These are phyloP conservation scores for Egretta garzetta DNA, from an alignment of 2,113 vertebrate species.

Conservation along the genomic window DNA sequence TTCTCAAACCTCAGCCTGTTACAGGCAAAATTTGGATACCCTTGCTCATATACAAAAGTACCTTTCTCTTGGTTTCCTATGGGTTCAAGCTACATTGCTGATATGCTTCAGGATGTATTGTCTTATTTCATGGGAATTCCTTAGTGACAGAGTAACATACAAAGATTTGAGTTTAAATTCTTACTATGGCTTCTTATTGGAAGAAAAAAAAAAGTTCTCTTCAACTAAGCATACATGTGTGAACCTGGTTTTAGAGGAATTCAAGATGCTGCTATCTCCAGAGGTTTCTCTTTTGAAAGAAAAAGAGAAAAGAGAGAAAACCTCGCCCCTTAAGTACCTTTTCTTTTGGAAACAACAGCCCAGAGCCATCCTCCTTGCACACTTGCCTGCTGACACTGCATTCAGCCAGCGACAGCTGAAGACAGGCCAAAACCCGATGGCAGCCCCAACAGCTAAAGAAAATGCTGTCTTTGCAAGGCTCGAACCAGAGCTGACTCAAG, in stretches of 20 bases:
- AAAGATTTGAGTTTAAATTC: not conserved
- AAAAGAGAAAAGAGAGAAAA: not conserved
- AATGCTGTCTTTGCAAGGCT: not conserved
- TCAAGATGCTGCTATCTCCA: not conserved
- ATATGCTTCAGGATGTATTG: not conserved
- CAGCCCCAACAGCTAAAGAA: not conserved
- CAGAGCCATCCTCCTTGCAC: not conserved
- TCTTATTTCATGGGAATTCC: not conserved
- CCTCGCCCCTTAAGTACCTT: not conserved
- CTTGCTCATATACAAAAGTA: not conserved
- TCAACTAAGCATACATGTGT: not conserved
- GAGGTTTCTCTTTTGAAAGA: not conserved
- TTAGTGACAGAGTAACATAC: not conserved
- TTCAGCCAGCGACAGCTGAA: not conserved
- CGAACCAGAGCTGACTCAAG: not conserved
- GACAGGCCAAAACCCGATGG: not conserved
- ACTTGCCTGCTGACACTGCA: not conserved
- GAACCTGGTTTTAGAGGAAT: conserved; percentile 15
- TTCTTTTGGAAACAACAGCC: conserved; percentile 17
- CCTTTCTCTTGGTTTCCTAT: conserved; percentile 4
- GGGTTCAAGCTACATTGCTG: not conserved
- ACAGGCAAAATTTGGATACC: conserved; percentile 22
- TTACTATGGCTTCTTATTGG: not conserved
- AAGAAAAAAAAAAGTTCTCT: not conserved
- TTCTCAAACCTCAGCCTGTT: conserved; percentile 17